These are phyloP conservation scores for Megaceryle maxima DNA, from an alignment of 2,113 vertebrate genomes.

Conservation along the genomic window DNA sequence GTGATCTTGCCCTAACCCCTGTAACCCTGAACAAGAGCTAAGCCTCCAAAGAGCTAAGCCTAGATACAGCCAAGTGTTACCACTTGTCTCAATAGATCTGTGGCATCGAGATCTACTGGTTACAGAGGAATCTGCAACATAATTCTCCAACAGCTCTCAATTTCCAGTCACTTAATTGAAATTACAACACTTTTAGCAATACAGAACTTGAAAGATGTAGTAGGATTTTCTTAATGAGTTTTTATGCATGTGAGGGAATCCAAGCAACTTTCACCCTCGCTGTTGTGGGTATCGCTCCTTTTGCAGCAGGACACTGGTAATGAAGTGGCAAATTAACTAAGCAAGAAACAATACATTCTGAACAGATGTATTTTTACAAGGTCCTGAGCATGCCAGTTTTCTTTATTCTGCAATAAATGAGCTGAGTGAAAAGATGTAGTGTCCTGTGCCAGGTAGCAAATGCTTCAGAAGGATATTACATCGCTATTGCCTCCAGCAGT, in stretches of 20 bases:
- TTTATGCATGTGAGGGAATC: neutral
- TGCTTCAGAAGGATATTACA: conserved; percentile 38
- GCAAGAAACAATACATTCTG: neutral
- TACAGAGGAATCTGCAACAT: neutral
- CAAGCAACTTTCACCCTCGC: neutral
- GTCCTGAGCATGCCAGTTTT: neutral
- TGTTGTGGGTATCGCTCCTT: neutral
- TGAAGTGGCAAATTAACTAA: conserved; percentile 4
- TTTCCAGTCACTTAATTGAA: neutral
- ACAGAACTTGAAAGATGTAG: neutral
- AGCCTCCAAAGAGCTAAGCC: neutral
- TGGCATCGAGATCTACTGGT: neutral
- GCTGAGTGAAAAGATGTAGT: conserved; percentile 5
- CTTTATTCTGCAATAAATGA: conserved; percentile 40
- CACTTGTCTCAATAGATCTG: neutral
- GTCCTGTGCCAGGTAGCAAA: conserved; percentile 25
- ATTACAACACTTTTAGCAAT: neutral
- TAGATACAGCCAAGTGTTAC: neutral
- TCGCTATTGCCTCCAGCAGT: conserved; percentile 16
- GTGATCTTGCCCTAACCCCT: neutral
- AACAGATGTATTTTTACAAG: conserved; percentile 45
- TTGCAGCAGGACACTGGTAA: neutral
- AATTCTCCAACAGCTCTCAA: neutral
- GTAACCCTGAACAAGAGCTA: neutral
- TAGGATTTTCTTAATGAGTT: neutral